These are phyloP conservation scores for Ammospiza nelsoni DNA, from an alignment of 2,113 vertebrate species.

Conservation along the genomic window DNA sequence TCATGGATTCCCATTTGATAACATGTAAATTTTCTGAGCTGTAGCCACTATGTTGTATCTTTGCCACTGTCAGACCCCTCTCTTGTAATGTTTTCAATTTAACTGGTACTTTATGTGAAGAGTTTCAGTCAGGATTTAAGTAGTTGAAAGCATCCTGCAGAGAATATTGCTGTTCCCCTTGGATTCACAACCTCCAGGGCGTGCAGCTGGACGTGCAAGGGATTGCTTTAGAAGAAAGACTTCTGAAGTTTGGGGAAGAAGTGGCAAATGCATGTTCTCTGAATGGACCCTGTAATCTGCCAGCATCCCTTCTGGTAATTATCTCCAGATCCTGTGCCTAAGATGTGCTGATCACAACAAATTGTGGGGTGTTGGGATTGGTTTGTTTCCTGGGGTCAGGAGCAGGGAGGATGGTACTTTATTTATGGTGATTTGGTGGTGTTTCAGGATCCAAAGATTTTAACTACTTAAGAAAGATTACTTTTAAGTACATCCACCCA, in stretches of 20 bases:
- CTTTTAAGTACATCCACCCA: not conserved
- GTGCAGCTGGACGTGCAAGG: not conserved
- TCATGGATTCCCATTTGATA: not conserved
- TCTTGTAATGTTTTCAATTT: not conserved
- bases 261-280: not conserved
- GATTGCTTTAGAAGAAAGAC: not conserved
- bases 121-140: not conserved
- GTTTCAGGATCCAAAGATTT: slow-evolving; percentile 2
- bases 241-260: not conserved
- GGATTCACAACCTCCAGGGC: not conserved
- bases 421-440: not conserved
- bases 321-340: not conserved
- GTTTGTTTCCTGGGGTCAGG: not conserved
- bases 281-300: not conserved
- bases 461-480: not conserved
- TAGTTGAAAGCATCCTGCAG: not conserved
- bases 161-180: slow-evolving; percentile 5
- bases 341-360: not conserved
- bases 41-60: not conserved
- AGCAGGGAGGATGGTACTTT: not conserved
- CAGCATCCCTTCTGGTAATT: slow-evolving; percentile 1
- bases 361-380: not conserved
- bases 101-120: not conserved
- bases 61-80: not conserved
- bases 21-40: not conserved